Conservation (phyloP, 2,113 vertebrate species). For the Centrocercus urophasianus region DNA sequence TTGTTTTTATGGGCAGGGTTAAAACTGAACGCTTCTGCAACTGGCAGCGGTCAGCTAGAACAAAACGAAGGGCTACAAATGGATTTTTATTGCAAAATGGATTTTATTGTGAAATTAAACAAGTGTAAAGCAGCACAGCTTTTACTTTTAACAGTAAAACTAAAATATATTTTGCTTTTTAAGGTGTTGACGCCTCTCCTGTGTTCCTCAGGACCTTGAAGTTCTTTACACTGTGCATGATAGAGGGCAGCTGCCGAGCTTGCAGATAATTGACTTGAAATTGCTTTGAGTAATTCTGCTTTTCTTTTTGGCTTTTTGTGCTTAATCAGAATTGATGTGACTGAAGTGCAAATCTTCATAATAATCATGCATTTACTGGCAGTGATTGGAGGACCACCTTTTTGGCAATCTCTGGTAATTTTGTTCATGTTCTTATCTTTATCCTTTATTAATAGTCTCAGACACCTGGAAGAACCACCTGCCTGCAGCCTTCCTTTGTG, state of each 20-base stretch:
- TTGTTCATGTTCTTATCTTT: constrained; percentile 53
- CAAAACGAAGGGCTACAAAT: constrained; percentile 36
- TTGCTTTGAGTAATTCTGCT: constrained; percentile 82
- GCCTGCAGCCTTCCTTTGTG: background rate
- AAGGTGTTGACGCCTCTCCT: constrained; percentile 6
- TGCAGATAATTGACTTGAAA: constrained; percentile 73
- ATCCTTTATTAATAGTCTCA: background rate
- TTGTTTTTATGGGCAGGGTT: constrained; percentile 73
- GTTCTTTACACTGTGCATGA: constrained; percentile 77
- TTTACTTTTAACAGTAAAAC: background rate
- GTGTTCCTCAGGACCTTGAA: constrained; percentile 22
- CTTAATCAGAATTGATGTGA: constrained; percentile 98
- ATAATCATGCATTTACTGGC: constrained; percentile 98
- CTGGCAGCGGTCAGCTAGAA: background rate
- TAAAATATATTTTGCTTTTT: background rate
- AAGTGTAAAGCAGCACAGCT: background rate
- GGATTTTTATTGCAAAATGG: constrained; percentile 36
- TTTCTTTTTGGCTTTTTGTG: constrained; percentile 80
- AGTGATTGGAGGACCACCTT: constrained; percentile 96
- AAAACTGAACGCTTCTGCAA: background rate
- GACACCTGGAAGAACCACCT: background rate
- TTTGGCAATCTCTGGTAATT: constrained; percentile 99
- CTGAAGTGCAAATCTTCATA: constrained; percentile 99
- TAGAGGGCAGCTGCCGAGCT: constrained; percentile 75
- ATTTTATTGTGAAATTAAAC: constrained; percentile 66